These are phyloP conservation scores for Hyperopisus bebe DNA, from an alignment of 2,113 vertebrate species.

Conservation along the genomic window DNA sequence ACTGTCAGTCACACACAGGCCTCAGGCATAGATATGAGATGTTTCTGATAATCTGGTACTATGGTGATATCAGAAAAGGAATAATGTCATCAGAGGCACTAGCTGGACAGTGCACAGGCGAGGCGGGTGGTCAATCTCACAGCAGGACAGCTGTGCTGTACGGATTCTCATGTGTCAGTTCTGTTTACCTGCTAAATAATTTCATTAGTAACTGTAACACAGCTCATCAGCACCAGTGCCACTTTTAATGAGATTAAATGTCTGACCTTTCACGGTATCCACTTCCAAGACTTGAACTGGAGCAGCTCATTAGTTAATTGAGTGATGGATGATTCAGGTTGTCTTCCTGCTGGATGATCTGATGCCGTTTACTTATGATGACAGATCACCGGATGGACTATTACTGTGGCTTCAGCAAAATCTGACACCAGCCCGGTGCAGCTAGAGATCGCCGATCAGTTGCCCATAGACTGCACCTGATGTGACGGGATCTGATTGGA, in stretches of 20 bases:
- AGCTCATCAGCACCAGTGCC: slow-evolving; percentile 16
- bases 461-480: background rate
- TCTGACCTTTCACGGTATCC: slow-evolving; percentile 21
- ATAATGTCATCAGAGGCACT: background rate
- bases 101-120: background rate
- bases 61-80: background rate
- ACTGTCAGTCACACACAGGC: background rate
- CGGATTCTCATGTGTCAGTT: background rate
- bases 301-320: slow-evolving; percentile 12
- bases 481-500: background rate
- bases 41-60: background rate
- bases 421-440: background rate
- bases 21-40: background rate
- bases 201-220: slow-evolving; percentile 1
- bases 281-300: background rate
- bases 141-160: background rate
- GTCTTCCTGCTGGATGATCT: background rate
- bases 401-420: background rate
- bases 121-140: background rate
- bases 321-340: slow-evolving; percentile 9
- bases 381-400: background rate
- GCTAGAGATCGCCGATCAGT: background rate
- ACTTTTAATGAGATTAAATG: slow-evolving; percentile 6
- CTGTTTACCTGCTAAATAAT: slow-evolving; percentile 22
- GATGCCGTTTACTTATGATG: background rate